Evolutionary conservation across 2,797 vertebrate species (phyloP).

Genomic region (Pempheris klunzingeri): DNA sequence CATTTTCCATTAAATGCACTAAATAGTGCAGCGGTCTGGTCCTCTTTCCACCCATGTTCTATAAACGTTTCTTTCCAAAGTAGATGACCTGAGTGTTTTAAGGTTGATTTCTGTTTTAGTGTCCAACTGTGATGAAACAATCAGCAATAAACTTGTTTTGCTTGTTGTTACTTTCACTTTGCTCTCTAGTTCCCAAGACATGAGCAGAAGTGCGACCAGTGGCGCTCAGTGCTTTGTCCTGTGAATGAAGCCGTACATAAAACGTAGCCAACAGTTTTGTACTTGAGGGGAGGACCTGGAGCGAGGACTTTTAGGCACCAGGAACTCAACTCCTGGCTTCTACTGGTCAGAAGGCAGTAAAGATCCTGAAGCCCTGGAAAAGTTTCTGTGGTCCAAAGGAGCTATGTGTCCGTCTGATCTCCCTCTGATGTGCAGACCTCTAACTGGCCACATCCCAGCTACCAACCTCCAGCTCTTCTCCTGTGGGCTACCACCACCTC

Average conservation of each 20-base stretch:
- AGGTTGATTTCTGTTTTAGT: not conserved
- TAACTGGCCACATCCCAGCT: not conserved
- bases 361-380: not conserved
- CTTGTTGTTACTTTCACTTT: not conserved
- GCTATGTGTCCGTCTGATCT: not conserved
- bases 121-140: not conserved
- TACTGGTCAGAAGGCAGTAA: not conserved
- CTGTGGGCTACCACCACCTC: constrained; percentile 22
- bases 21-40: not conserved
- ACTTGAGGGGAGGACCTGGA: not conserved
- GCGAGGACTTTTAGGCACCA: not conserved
- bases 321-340: not conserved
- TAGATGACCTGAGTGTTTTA: not conserved
- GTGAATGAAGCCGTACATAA: too few species aligned
- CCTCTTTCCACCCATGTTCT: too few species aligned
- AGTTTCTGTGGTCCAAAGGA: not conserved
- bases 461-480: not conserved
- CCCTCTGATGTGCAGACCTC: constrained; percentile 13
- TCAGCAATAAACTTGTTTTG: not conserved
- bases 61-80: too few species aligned
- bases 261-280: too few species aligned
- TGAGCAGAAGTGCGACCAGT: not conserved
- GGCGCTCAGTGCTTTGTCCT: not conserved
- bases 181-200: not conserved
- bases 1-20: not conserved